Base-by-base conservation (phyloP, 2,797 vertebrate genomes). In the Melanotaenia maccullochi region DNA sequence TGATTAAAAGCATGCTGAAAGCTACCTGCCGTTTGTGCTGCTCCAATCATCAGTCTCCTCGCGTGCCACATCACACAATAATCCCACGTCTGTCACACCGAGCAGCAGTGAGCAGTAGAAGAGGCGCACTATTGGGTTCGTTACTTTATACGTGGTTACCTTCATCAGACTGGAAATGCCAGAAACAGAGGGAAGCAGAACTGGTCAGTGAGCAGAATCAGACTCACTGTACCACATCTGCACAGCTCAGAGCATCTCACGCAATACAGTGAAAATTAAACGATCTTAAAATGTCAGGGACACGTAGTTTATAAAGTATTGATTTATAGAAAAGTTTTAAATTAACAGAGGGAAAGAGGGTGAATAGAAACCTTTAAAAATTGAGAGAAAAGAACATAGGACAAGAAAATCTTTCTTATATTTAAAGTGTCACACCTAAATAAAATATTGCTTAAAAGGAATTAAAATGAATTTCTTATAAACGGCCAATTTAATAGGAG, bases 91-190 rank as follows among this genome's bases (percentile, higher is more conserved):
- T 1, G 54, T 24, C 14, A 86, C 55, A 0, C 68, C 87, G 0
- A 94, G 11, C 63, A 95, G 90, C 30, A 65, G 0, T 0, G 68
- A 33, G 79, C 83, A 87, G 90, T 86, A 87, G 42, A 6, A 2
- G 62, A 95, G 85, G 35, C 16, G 36, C 4, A 40, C 36, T 58
- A 84, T 33, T 0, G 16, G 35, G 0, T 6, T 0, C 0, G 0
- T 0, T 59, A 79, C 11, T 1, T 3, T 25, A 78, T 88, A 62
- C 0, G 83, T 76, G 2, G 68, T 71, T 1, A 78, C 73, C 77
- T 92, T 93, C 68, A 85, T 56, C 64, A 95, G 79, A 18, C 94
- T 94, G 73, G 0, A 2, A 54, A 68, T 32, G 40, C 33, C 35
- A 69, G 9, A 68, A 32, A 60, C 25, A 68, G 3, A 25, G 42